These are phyloP conservation scores for Lasioglossum leucozonium DNA, from an alignment of 2,888 invertebrate species.

Conservation along the genomic window DNA sequence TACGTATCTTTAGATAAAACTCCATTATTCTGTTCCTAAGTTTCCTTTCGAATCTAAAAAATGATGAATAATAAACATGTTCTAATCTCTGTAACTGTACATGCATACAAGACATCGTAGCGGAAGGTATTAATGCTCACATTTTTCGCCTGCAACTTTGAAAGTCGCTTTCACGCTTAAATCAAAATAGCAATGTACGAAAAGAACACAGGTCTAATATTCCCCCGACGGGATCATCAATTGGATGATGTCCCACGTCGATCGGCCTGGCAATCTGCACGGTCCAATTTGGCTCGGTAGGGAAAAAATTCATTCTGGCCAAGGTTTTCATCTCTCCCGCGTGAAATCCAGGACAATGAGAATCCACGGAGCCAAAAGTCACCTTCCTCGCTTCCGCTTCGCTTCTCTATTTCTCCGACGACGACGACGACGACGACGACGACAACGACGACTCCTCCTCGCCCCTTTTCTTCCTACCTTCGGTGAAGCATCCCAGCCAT, in stretches of 20 bases:
- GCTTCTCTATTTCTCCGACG: constrained; percentile 33
- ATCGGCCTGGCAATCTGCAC: constrained; percentile 64
- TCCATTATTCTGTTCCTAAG: too few species aligned
- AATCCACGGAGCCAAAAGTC: constrained; percentile 64
- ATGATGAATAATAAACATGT: neutral
- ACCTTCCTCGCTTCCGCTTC: constrained; percentile 38
- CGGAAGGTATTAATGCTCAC: too few species aligned
- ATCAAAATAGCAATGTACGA: neutral
- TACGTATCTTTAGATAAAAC: neutral
- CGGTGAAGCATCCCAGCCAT: constrained; percentile 75
- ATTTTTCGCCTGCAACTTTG: neutral
- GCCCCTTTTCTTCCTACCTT: constrained; percentile 33
- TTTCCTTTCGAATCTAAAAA: too few species aligned
- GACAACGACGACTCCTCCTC: neutral
- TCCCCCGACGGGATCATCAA: neutral
- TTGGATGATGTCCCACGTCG: constrained; percentile 1
- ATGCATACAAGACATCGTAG: too few species aligned
- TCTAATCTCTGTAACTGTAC: neutral
- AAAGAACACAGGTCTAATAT: neutral
- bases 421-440: neutral
- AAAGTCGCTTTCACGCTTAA: too few species aligned
- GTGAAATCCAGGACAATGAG: constrained; percentile 72
- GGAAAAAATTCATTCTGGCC: constrained; percentile 70
- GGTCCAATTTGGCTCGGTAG: constrained; percentile 69
- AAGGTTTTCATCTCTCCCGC: constrained; percentile 68